Base-by-base conservation (phyloP, 2,113 vertebrate species). In the Sorex araneus region DNA sequence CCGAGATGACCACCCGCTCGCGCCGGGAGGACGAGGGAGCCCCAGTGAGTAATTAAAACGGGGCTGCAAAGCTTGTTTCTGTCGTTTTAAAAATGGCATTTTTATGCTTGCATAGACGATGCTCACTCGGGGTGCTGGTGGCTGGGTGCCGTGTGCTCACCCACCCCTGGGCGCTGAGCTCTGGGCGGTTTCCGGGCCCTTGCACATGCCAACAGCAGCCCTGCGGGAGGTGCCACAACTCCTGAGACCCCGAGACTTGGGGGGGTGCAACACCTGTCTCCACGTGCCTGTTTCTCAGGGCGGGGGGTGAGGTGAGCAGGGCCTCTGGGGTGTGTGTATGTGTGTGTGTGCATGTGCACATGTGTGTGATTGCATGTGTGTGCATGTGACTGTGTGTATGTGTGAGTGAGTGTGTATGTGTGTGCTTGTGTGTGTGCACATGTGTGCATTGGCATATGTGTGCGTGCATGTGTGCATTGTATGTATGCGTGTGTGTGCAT, bases 21-120 rank as follows among this genome's bases (percentile, higher is more conserved):
- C 15, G 21, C 12, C n/a, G 36, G 27, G 32, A 76, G 63, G 30
- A 70, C 25, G 30, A 13, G 70, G 19, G 34, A 9, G 64, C 2
- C 6, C 12, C 54, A 28, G 57, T 78, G 66, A 78, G 78, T 70
- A 89, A 92, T 92, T 82, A 64, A 87, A 87, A 93, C 64, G 74
- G 73, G 77, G 30, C 19, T 60, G 18, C 4, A 50, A 69, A 71
- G 2, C 5, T 40, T 84, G 60, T 30, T 81, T 82, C 70, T 4
- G 40, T 89, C 60, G 36, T 77, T 89, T 80, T 74, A 2, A 6
- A 82, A 75, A 84, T 78, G 79, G 21, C 47, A 43, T 12, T 77
- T 64, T 85, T 90, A 89, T 57, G 64, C 12, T 25, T 40, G 7
- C 34, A 60, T 47, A 60, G 36, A 47, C 64, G 12, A 30, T n/a